These are phyloP conservation scores for Cyphomyrmex costatus DNA, from an alignment of 1,140 invertebrate species.

Conservation along the genomic window DNA sequence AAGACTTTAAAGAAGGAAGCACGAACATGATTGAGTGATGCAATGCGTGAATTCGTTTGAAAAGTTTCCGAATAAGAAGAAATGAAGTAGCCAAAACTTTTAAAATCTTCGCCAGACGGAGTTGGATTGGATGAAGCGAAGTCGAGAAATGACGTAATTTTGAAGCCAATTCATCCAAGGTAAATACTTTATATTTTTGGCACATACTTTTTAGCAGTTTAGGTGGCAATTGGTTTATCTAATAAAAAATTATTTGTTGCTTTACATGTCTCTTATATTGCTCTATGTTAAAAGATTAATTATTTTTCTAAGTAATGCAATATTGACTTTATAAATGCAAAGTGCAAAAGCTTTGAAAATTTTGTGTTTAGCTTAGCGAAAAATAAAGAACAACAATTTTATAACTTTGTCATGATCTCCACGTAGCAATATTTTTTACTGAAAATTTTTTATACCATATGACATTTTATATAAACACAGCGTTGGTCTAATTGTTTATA, in stretches of 20 bases:
- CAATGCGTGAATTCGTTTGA: slow-evolving; percentile 8
- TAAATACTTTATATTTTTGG: slow-evolving; percentile 53
- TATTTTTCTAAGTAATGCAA: slow-evolving; percentile 16
- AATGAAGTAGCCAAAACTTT: slow-evolving; percentile 13
- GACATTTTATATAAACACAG: not conserved
- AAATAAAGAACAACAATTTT: slow-evolving; percentile 13
- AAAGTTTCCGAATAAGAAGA: slow-evolving; percentile 5
- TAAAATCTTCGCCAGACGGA: not conserved
- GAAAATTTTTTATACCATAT: not conserved
- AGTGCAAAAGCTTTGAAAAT: not conserved
- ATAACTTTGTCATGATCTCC: not conserved
- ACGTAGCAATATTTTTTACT: not conserved
- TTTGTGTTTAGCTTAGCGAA: not conserved
- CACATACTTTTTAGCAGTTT: slow-evolving; percentile 1
- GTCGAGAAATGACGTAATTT: not conserved
- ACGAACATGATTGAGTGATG: slow-evolving; percentile 43
- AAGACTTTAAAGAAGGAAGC: slow-evolving; percentile 21
- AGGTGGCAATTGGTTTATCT: not conserved
- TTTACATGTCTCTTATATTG: not conserved
- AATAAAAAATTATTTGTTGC: not conserved
- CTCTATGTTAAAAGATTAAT: not conserved
- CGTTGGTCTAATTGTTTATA: not conserved
- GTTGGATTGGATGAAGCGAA: slow-evolving; percentile 54
- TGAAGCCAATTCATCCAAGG: slow-evolving; percentile 62
- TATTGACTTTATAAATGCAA: not conserved